Percentiles rank a stretch among this genome's conserved stretches.
Conservation (phyloP, 2,113 vertebrate species). For the Pterocles burchelli region DNA sequence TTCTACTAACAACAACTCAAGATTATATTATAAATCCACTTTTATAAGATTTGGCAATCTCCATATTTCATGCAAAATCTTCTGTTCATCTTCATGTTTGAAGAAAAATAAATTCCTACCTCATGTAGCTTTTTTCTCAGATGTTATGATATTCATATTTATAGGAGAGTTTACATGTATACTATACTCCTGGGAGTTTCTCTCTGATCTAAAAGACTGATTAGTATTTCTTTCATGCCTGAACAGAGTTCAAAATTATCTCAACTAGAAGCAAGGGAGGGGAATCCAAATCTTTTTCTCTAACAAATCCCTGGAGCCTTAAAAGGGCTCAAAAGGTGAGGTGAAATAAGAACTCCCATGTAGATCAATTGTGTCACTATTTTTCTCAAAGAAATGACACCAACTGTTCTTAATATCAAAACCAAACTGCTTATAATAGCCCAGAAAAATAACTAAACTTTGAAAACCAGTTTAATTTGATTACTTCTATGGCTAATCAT, state of each 20-base stretch:
- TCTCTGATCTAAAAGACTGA: constrained; percentile 11
- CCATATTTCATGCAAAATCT: neutral
- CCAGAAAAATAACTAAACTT: neutral
- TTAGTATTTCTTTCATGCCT: constrained; percentile 54
- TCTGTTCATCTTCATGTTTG: neutral
- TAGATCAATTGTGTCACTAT: neutral
- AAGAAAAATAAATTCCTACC: neutral
- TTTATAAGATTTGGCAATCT: neutral
- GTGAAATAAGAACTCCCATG: neutral
- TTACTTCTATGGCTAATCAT: neutral
- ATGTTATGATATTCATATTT: constrained; percentile 22
- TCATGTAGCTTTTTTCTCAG: neutral
- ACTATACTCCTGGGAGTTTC: neutral
- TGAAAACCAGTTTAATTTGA: neutral
- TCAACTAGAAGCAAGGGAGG: neutral
- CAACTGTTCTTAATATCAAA: neutral
- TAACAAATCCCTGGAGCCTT: constrained; percentile 38
- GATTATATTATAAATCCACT: neutral
- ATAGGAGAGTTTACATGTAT: constrained; percentile 21
- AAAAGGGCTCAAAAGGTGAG: neutral
- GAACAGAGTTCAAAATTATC: constrained; percentile 2
- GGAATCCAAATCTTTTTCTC: neutral
- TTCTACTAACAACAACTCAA: neutral
- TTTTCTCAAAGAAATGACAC: neutral
- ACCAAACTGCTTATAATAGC: neutral